Evolutionary conservation across 2,888 invertebrate species (phyloP), one percentile per base, ranked within the genome.

Genomic region (Orthosia incerta): DNA sequence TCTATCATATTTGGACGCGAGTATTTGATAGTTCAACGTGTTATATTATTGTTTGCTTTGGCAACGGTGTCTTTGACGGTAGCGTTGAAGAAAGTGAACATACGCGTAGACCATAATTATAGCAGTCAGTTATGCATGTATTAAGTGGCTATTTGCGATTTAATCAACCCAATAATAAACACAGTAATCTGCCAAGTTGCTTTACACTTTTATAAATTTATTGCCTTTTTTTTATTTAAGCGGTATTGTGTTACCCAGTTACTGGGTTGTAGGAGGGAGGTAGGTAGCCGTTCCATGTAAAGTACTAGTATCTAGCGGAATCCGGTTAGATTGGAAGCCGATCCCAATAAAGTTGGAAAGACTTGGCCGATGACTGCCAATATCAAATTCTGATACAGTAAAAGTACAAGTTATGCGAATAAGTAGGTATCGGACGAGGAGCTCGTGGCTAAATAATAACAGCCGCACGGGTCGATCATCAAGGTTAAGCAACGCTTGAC

Each of bases 1-100:
- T 55, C 69, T 74, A 74, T 82, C 65, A 63, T 68, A 66, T 78
- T 80, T 83, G 83, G n/a, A 18, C 63, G 26, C 20, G 20, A 64
- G 39, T 67, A 51, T 67, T 62, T 50, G 67, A 63, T 55, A 64
- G 51, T 18, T 46, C 48, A 64, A 51, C 53, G 62, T 67, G 70
- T 83, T 67, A 70, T 74, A 74, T 79, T 67, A 39, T 53, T 67
- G 60, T 70, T 70, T 74, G 61, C 46, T 61, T 74, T 82, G 20
- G 45, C n/a, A 55, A 55, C 62, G 63, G 66, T 15, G 50, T 60
- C 62, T 57, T 59, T 51, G 23, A 31, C 53, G 20, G 68, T 75
- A 78, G 71, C 65, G n/a, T 48, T 23, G 13, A 51, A 62, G 16
- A 46, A 20, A 26, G 59, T 68, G 18, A 12, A 18, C 1, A 31